These are phyloP conservation scores for Diuraphis noxia DNA, from an alignment of 1,140 invertebrate genomes.

Conservation along the genomic window DNA sequence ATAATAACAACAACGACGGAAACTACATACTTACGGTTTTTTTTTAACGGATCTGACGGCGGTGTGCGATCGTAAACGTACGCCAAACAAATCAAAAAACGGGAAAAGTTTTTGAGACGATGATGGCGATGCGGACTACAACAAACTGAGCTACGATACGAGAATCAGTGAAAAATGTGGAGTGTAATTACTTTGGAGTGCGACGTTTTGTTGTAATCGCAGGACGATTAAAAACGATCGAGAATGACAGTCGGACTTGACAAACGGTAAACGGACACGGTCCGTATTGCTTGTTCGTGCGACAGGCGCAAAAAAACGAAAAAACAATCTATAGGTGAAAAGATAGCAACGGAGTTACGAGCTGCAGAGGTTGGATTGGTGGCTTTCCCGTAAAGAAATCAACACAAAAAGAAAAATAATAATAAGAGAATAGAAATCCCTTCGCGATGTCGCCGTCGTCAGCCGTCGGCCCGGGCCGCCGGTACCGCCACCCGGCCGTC, in stretches of 20 bases:
- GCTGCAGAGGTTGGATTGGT: not conserved
- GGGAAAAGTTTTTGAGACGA: not conserved
- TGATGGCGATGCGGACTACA: not conserved
- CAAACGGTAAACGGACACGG: too few species aligned
- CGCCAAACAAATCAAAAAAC: not conserved
- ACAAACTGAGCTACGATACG: not conserved
- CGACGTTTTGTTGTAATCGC: not conserved
- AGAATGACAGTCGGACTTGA: not conserved
- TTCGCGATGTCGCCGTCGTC: not conserved
- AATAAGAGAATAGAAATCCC: constrained; percentile 6
- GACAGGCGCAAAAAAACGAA: not conserved
- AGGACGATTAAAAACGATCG: too few species aligned
- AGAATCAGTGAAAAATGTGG: not conserved
- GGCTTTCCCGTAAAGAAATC: constrained; percentile 12
- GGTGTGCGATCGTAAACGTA: not conserved
- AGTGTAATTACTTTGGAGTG: not conserved
- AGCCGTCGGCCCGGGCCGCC: not conserved
- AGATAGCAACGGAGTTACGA: not conserved
- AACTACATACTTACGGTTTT: not conserved
- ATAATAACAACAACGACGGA: not conserved
- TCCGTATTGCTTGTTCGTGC: not conserved
- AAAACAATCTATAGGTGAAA: not conserved
- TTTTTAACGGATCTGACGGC: not conserved
- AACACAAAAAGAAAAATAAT: constrained; percentile 30
- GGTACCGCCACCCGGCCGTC: not conserved